These are phyloP conservation scores for Blastobasis adustella DNA, from an alignment of 2,888 invertebrate species.

Conservation along the genomic window DNA sequence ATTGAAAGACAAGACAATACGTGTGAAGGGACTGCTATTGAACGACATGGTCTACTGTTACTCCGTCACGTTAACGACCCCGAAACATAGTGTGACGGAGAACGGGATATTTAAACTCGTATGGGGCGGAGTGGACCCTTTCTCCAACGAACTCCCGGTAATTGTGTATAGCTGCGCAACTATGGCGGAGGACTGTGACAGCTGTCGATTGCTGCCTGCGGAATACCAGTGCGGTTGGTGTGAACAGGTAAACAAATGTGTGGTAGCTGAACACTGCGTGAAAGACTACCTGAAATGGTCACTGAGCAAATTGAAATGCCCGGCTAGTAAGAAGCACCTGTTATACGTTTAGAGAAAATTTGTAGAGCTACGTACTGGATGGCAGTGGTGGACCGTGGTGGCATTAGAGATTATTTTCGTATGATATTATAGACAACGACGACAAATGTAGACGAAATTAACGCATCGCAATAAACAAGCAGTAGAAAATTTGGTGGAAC, in stretches of 20 bases:
- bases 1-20: constrained; percentile 18
- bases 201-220: constrained; percentile 5
- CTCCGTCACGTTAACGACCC: constrained; percentile 18
- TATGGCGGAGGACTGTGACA: constrained; percentile 7
- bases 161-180: constrained; percentile 27
- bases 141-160: constrained; percentile 29
- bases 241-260: constrained; percentile 3
- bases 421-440: no score
- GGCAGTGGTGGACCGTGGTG: no score
- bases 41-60: constrained; percentile 28
- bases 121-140: constrained; percentile 28
- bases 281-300: constrained; percentile 22
- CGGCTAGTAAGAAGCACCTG: constrained; percentile 16
- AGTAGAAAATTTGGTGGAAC: no score
- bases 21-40: constrained; percentile 28
- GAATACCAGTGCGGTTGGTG: constrained; percentile 14
- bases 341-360: constrained; percentile 7
- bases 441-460: no score
- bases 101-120: constrained; percentile 22
- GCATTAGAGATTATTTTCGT: no score
- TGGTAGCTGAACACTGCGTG: constrained; percentile 15
- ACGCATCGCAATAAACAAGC: no score
- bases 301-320: constrained; percentile 18
- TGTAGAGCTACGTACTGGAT: not conserved
- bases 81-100: constrained; percentile 12